Conservation (phyloP, 2,113 vertebrate genomes). For the Merops nubicus region DNA sequence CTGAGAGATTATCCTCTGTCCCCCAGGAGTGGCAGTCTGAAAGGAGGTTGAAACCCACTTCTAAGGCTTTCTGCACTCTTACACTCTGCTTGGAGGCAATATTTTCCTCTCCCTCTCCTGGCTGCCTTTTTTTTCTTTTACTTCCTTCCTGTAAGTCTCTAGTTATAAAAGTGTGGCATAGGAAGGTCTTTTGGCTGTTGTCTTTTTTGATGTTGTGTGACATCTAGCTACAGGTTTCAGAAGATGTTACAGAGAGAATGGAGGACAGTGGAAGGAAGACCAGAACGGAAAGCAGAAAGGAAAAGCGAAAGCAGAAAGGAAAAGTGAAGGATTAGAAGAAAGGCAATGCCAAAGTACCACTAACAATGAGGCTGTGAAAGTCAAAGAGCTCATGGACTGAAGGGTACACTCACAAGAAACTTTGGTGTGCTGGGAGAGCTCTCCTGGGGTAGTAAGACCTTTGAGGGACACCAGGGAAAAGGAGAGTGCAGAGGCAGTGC, state of each 20-base stretch:
- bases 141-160: background rate
- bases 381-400: background rate
- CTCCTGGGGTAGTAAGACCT: background rate
- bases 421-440: background rate
- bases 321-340: background rate
- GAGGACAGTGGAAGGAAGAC: background rate
- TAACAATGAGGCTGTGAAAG: background rate
- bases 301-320: background rate
- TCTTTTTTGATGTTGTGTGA: background rate
- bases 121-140: background rate
- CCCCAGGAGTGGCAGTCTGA: fast-evolving
- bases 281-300: background rate
- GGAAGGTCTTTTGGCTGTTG: background rate
- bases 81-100: background rate
- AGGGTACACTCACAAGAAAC: background rate
- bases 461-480: background rate
- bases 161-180: background rate
- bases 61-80: background rate
- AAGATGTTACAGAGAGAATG: background rate
- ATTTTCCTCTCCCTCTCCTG: background rate
- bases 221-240: background rate
- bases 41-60: background rate
- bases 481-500: background rate
- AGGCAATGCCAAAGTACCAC: background rate
- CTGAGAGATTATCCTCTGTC: background rate